Conservation (phyloP, 2,888 invertebrate genomes). For the Cryptophagus acutangulus region DNA sequence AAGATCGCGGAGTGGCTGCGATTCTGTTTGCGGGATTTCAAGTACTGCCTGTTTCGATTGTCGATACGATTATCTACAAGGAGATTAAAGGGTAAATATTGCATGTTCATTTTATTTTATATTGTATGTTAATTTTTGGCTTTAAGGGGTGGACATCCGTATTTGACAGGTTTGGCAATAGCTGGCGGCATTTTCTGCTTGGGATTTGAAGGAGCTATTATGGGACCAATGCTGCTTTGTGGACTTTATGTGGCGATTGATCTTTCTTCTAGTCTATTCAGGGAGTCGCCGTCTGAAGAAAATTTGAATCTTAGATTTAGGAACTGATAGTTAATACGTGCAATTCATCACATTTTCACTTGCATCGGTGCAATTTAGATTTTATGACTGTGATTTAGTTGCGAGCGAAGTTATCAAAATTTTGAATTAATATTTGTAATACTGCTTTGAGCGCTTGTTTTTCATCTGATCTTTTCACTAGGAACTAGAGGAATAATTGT, state of each 20-base stretch:
- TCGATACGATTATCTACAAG: slow-evolving; percentile 93
- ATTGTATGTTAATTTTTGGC: slow-evolving; percentile 4
- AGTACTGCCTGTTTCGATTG: slow-evolving; percentile 84
- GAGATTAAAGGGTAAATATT: slow-evolving; percentile 88
- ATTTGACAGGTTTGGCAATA: slow-evolving; percentile 93
- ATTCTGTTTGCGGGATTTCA: slow-evolving; percentile 76
- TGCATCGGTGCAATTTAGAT: too few species aligned
- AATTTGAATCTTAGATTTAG: slow-evolving; percentile 30
- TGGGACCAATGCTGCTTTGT: slow-evolving; percentile 92
- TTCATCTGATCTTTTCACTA: too few species aligned
- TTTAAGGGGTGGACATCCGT: slow-evolving; percentile 75
- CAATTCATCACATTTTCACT: too few species aligned
- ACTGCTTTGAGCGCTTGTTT: too few species aligned
- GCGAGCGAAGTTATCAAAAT: too few species aligned
- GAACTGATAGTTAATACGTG: too few species aligned
- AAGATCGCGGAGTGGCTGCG: slow-evolving; percentile 78
- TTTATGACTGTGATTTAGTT: too few species aligned
- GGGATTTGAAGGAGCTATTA: slow-evolving; percentile 94
- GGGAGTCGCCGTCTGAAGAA: slow-evolving; percentile 63
- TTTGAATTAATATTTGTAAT: too few species aligned
- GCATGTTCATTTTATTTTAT: slow-evolving; percentile 2
- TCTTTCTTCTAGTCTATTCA: slow-evolving; percentile 66
- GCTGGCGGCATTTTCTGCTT: slow-evolving; percentile 97
- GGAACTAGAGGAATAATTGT: too few species aligned
- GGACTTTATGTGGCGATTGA: slow-evolving; percentile 90